Base-by-base conservation (phyloP, 2,888 invertebrate genomes). In the Diabrotica balteata region DNA sequence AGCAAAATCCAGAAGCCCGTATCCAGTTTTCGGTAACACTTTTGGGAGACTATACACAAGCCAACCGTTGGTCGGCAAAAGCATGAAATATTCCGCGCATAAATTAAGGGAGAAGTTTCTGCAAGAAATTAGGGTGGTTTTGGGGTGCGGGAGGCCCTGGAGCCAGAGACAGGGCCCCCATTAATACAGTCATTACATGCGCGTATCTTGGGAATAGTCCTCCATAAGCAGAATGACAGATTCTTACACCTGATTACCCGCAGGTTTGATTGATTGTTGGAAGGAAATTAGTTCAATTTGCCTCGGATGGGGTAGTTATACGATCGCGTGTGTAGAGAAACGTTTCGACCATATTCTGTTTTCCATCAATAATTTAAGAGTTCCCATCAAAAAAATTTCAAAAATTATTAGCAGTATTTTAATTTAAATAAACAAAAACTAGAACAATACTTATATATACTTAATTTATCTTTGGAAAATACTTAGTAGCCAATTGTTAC, bases 81-180 rank as follows among this genome's bases (percentile, higher is more conserved):
- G 78, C 81, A 79, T 80, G 80, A 81, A 82, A 81, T 81, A 82
- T 82, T 80, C 78, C 77, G 80, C 81, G 83, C 83, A 83, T 83
- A 83, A 82, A 83, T 83, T 83, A 77, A 62, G 55, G 77, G 54
- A 52, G 77, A 82, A 82, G 81, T 83, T 83, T 80, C 78, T 77
- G 80, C 82, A 83, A 83, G 83, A 83, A 83, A 82, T 82, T 81
- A 82, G 79, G 75, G 55, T 57, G 74, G 77, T 75, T 82, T 81
- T 82, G 79, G 75, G 74, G 77, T 75, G 77, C 80, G 80, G 80
- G 62, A 50, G 60, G 66, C 63, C 67, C 60, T 17, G 55, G 52
- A 63, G 59, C 66, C 63, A 57, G 44, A 57, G 62, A 52, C 52
- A 73, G 75, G 75, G 79, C 80, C 73, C 72, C 74, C 80, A 81